Evolutionary conservation across 2,113 vertebrate species (phyloP), one percentile per base, ranked within the genome.

Genomic region (Platysternon megacephalum): DNA sequence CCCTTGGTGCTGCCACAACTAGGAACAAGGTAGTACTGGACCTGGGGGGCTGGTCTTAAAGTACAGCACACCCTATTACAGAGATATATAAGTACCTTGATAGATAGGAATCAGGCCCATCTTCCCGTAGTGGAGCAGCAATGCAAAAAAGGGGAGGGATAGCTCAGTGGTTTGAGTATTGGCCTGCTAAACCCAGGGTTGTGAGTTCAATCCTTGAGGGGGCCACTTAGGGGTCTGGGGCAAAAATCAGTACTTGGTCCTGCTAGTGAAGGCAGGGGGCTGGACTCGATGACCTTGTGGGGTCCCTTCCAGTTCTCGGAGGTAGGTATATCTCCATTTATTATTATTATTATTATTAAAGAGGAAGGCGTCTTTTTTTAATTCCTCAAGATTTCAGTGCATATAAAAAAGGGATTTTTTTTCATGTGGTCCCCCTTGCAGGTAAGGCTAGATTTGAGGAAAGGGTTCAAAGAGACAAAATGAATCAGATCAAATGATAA

Each of bases 401-500:
- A 1, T 76, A 74, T 81, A 95, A 86, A n/a, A 94, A 96, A 88
- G 11, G 65, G 61, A n/a, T 95, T 92, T 97, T 16, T 82, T 93
- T 95, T 93, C 95, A 91, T 91, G 92, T 87, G 56, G 96, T 96
- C 84, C 82, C 94, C 84, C 44, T 83, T 92, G 94, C 68, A 39
- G 8, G 22, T 72, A 10, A 72, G 9, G n/a, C 94, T 95, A 94
- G 81, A 74, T 97, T 94, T 96, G 96, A 81, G 39, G 88, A 1
- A 39, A 72, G 0, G 74, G 79, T 95, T 97, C 96, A 97, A 96
- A 97, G 97, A 56, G 92, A 96, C 96, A 97, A 97, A 97, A 95
- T 96, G 94, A 95, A 94, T 93, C 92, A 95, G 96, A 97, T 97
- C 96, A 96, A 97, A 97, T 94, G 85, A 92, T 95, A 92, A 97